phyloP scores from a whole-genome alignment of 2,888 invertebrate genomes.

The Odontothrips loti region DNA sequence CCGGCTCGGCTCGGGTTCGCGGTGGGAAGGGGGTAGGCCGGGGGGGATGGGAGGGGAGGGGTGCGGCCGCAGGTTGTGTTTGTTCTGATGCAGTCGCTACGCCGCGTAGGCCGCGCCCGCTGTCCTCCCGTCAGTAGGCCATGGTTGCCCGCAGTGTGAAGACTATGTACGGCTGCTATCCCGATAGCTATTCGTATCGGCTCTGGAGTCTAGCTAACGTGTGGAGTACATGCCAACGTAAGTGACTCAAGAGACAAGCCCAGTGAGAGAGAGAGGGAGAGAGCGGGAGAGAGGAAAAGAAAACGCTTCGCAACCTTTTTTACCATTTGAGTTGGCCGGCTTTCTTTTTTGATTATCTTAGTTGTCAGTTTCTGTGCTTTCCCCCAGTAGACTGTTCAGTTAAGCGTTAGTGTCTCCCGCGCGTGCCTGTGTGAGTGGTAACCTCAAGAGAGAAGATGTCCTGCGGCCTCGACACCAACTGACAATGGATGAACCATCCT shows the following conservation, averaged over 20 bases:
- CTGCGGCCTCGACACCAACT: conserved; percentile 19
- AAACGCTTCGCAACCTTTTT: background rate
- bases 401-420: background rate
- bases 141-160: conserved; percentile 76
- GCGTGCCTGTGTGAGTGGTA: background rate
- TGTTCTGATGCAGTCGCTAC: conserved; percentile 34
- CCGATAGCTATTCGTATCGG: conserved; percentile 69
- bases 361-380: conserved; percentile 10
- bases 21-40: conserved; percentile 33
- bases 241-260: conserved; percentile 48
- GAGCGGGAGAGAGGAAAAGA: too few species aligned
- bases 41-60: conserved; percentile 34
- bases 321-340: background rate
- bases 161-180: conserved; percentile 57
- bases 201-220: conserved; percentile 73
- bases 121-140: conserved; percentile 62
- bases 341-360: background rate
- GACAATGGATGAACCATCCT: conserved; percentile 14
- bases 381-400: background rate
- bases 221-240: conserved; percentile 70
- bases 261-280: background rate
- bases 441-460: conserved; percentile 27
- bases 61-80: conserved; percentile 33
- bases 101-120: conserved; percentile 43
- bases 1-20: conserved; percentile 23